phyloP scores from a whole-genome alignment of 2,113 vertebrate species.

The Colinus virginianus region DNA sequence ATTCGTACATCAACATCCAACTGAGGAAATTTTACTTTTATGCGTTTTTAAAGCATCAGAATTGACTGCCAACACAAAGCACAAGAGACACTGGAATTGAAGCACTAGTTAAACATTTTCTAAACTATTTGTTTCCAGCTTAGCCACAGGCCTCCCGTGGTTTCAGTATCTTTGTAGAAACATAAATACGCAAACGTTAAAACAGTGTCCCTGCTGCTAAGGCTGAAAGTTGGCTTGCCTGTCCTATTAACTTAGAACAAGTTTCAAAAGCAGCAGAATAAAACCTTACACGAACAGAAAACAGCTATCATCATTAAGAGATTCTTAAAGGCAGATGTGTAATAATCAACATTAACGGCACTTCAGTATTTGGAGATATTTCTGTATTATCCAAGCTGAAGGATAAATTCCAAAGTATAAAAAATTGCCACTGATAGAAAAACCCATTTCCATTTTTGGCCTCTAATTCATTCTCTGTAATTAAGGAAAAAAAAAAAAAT shows the following conservation, averaged over 20 bases:
- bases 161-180: conserved; percentile 52
- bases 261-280: conserved; percentile 46
- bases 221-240: conserved; percentile 40
- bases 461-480: conserved; percentile 8
- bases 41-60: not conserved
- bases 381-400: conserved; percentile 2
- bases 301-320: conserved; percentile 49
- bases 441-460: not conserved
- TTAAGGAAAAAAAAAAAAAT: conserved; percentile 58
- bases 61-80: not conserved
- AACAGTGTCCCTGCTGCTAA: conserved; percentile 40
- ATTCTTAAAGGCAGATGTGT: conserved; percentile 52
- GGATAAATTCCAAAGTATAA: conserved; percentile 18
- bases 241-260: conserved; percentile 50
- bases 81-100: not conserved
- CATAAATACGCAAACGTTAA: conserved; percentile 44
- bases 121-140: not conserved
- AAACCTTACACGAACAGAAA: conserved; percentile 46
- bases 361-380: conserved; percentile 44
- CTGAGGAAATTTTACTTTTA: conserved; percentile 15
- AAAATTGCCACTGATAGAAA: conserved; percentile 4
- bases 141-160: not conserved
- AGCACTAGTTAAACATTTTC: not conserved
- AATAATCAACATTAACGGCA: conserved; percentile 35
- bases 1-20: not conserved